Conservation (phyloP, 2,888 invertebrate genomes). For the Calameuta idolon region DNA sequence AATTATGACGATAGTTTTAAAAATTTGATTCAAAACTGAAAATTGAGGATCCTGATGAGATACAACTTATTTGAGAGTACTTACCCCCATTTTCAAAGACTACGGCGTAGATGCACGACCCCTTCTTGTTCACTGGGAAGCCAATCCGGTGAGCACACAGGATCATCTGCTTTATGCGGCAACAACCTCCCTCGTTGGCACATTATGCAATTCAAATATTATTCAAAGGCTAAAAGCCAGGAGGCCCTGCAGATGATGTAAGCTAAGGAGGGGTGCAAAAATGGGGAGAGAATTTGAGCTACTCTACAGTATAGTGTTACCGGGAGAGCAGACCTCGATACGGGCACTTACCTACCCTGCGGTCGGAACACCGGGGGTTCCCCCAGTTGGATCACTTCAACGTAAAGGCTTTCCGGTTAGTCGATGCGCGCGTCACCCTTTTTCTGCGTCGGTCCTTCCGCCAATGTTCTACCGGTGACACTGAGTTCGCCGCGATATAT, state of each 20-base stretch:
- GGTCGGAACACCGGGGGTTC: not conserved
- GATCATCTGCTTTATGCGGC: slow-evolving; percentile 53
- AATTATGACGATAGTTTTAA: not conserved
- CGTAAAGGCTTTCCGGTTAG: not conserved
- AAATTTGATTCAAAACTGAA: not conserved
- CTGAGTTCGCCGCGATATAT: not conserved
- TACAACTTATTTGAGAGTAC: not conserved
- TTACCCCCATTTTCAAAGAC: not conserved
- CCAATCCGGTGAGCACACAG: slow-evolving; percentile 53
- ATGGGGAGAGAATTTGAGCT: slow-evolving; percentile 20
- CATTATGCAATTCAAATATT: slow-evolving; percentile 68
- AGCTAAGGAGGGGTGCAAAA: slow-evolving; percentile 36
- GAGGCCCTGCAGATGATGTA: slow-evolving; percentile 53
- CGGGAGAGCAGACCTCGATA: slow-evolving; percentile 32
- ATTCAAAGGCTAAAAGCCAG: slow-evolving; percentile 66
- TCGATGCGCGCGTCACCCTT: not conserved
- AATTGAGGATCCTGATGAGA: not conserved
- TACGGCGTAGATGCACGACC: not conserved
- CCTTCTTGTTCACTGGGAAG: slow-evolving; percentile 24
- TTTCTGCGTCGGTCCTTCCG: not conserved
- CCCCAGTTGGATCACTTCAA: not conserved
- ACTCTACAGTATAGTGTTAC: slow-evolving; percentile 46
- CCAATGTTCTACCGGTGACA: not conserved
- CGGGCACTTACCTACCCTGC: slow-evolving; percentile 3
- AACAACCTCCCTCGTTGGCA: slow-evolving; percentile 46